Evolutionary conservation across 2,797 vertebrate species (phyloP), one percentile per base, ranked within the genome.

Genomic region (Graptemys geographica): DNA sequence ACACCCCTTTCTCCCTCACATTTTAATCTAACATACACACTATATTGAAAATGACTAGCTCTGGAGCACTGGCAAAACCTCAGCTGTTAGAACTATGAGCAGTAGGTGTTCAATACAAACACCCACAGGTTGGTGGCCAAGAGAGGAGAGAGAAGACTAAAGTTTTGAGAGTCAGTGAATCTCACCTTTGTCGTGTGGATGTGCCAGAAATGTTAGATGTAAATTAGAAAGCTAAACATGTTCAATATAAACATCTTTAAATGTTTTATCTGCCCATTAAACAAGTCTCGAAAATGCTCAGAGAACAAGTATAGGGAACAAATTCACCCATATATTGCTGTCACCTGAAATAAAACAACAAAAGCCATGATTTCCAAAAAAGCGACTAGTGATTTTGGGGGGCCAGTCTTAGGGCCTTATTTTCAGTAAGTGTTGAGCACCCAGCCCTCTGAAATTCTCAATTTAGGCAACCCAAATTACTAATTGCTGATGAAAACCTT

Each of bases 11-110:
- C 47, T 33, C 47, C 80, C 47, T 59, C 88, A 62, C 62, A 0
- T 83, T 72, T 78, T 83, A 84, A 41, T 96, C 96, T 93, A 76
- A 96, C 90, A 96, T 92, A 92, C 91, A 90, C 13, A 49, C 74
- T 31, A 78, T 5, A 82, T 49, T 31, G 25, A 88, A 56, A 91
- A 92, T 19, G 9, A 93, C 87, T 1, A 92, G 81, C 91, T 91
- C 88, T 83, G 85, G 91, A 94, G 88, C 69, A 91, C 79, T 83
- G 94, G 76, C 41, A 53, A 90, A 52, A 5, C 96, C 79, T 47
- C 95, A 37, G 25, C 31, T 89, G 55, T 65, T 65, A 89, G 90
- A 6, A 72, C 89, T 59, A 90, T 84, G 37, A 96, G 91, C 84
- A 27, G 12, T 8, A 13, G 72, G 23, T 15, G 16, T 27, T 78